Evolutionary conservation across 1,140 invertebrate genomes (phyloP).

Genomic region (Tetragnatha versicolor): DNA sequence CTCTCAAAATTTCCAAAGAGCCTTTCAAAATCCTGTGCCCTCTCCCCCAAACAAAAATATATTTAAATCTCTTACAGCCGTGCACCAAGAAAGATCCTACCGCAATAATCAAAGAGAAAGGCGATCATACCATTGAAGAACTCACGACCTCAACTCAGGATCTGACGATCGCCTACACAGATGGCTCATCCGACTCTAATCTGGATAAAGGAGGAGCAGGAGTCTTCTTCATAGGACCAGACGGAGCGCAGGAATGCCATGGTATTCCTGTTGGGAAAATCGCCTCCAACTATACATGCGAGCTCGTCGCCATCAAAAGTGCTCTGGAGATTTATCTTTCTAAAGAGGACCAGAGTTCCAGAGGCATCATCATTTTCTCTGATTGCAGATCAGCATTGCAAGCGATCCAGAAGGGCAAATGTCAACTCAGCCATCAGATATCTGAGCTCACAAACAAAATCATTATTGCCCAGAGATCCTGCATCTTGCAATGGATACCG

Average conservation of each 20-base stretch:
- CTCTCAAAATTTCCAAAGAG: neutral
- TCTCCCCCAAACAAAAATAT: neutral
- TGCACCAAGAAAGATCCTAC: conserved; percentile 21
- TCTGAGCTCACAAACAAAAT: neutral
- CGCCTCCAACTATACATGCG: conserved; percentile 13
- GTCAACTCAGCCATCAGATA: neutral
- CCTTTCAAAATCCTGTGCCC: neutral
- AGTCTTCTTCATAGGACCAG: neutral
- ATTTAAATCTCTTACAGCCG: conserved; percentile 6
- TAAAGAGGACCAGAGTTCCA: conserved; percentile 1
- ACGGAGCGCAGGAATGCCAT: neutral
- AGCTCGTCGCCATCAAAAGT: neutral
- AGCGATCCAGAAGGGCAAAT: neutral
- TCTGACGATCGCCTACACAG: conserved; percentile 1
- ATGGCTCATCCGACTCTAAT: neutral
- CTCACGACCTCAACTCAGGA: conserved; percentile 1
- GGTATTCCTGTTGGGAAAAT: conserved; percentile 13
- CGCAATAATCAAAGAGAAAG: neutral
- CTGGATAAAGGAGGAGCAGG: neutral
- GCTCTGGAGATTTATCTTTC: neutral
- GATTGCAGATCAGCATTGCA: conserved; percentile 3
- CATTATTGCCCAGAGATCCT: neutral
- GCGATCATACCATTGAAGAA: neutral
- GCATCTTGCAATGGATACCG: neutral
- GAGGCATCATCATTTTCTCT: neutral